Conservation (phyloP, 2,113 vertebrate genomes). For the Callaeas wilsoni region DNA sequence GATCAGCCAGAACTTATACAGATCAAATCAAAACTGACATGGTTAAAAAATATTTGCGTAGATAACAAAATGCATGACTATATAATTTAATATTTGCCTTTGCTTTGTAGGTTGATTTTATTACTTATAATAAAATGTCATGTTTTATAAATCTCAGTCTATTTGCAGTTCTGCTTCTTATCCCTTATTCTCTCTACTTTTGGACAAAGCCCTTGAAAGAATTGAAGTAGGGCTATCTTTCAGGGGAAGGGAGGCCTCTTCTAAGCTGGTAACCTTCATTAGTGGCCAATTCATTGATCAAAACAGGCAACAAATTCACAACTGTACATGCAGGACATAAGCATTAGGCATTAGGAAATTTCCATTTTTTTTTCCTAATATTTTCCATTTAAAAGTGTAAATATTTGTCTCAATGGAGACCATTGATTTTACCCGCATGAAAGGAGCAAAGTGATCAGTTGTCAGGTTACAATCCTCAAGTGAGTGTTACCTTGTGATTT, state of each 20-base stretch:
- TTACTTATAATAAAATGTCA: slow-evolving; percentile 23
- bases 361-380: neutral
- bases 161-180: neutral
- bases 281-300: neutral
- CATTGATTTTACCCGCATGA: neutral
- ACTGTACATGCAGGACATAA: neutral
- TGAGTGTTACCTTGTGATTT: neutral
- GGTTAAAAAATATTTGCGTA: neutral
- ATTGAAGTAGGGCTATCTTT: neutral
- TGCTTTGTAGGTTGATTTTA: slow-evolving; percentile 15
- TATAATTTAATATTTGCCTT: neutral
- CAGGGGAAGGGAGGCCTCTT: neutral
- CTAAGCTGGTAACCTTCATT: neutral
- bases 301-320: neutral
- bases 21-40: neutral
- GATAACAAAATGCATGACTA: neutral
- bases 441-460: neutral
- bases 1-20: neutral
- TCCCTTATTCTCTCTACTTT: neutral
- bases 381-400: neutral
- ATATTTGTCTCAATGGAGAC: neutral
- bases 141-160: neutral
- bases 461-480: neutral
- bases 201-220: neutral
- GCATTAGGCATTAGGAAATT: neutral